These are phyloP conservation scores for Actinia equina DNA, from an alignment of 64 coral and sea anemone species.

Conservation along the genomic window DNA sequence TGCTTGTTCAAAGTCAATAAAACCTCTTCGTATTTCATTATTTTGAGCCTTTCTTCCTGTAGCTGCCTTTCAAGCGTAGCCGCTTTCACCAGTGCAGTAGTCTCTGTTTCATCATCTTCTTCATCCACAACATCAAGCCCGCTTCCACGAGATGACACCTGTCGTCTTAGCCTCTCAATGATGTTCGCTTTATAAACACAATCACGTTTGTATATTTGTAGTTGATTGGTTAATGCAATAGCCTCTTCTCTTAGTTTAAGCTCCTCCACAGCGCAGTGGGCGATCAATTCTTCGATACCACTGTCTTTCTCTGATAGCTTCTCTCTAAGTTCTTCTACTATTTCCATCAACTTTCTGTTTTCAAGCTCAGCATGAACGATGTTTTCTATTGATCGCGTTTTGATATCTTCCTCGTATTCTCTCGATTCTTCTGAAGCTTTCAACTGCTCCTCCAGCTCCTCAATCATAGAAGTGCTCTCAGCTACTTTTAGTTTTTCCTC, in stretches of 20 bases:
- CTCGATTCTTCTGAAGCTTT: conserved; percentile 56
- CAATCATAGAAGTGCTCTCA: conserved; percentile 19
- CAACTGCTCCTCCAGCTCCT: conserved; percentile 52
- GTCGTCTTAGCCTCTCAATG: conserved; percentile 66
- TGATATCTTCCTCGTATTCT: conserved; percentile 76
- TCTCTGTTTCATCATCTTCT: neutral
- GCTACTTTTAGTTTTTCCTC: conserved; percentile 41
- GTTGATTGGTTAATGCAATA: conserved; percentile 43
- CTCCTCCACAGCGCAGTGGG: conserved; percentile 77
- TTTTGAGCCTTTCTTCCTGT: conserved; percentile 48
- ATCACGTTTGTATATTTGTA: conserved; percentile 72
- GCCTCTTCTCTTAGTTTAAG: conserved; percentile 68
- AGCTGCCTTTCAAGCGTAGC: conserved; percentile 43
- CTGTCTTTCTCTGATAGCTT: conserved; percentile 72
- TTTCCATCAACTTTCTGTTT: conserved; percentile 64
- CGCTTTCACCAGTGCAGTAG: neutral
- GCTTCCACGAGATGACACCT: conserved; percentile 43
- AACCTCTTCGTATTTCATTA: conserved; percentile 55
- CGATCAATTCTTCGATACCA: conserved; percentile 77
- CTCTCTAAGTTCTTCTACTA: conserved; percentile 73
- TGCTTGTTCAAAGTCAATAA: conserved; percentile 56
- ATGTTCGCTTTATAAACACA: conserved; percentile 71
- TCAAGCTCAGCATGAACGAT: conserved; percentile 69
- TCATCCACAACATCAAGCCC: conserved; percentile 33
- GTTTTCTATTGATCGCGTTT: conserved; percentile 71